Base-by-base conservation (phyloP, 2,888 invertebrate species). In the Lochmaea capreae region DNA sequence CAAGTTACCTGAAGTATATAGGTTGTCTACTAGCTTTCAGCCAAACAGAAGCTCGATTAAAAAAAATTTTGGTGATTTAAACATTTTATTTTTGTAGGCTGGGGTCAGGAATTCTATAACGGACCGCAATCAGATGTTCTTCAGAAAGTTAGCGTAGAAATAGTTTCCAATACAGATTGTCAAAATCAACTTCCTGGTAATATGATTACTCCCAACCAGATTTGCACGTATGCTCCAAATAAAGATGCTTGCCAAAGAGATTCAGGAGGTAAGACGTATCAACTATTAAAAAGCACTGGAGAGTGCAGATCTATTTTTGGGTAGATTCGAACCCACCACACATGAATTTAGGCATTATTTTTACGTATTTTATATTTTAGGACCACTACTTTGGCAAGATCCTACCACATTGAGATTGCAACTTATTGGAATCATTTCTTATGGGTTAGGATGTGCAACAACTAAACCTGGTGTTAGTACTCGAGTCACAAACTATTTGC, bases 61-160 rank as follows among this genome's bases (percentile, higher is more conserved):
- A n/a, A n/a, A n/a, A n/a, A n/a, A n/a, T n/a, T n/a, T n/a, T n/a
- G n/a, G n/a, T n/a, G n/a, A n/a, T n/a, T n/a, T n/a, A n/a, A n/a
- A n/a, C 11, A 39, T 39, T 59, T 11, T 68, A 5, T 63, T 54
- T 52, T 77, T 65, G 16, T 66, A 93, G 93, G 93, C 66, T 93
- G 92, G 92, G 92, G 93, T 14, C 88, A 89, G 0, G 66, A 81
- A 0, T 88, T 84, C 18, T 85, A 87, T 66, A 90, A 89, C 0
- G 92, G 90, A 0, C 86, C 88, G 0, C 83, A 79, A 14, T 89
- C 93, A 0, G 81, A 88, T 0, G 85, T 84, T 0, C 87, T 92
- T 0, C 87, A 86, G 78, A 89, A 91, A 82, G 90, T 89, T 0
- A 83, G 87, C n/a, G 81, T 93, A 3, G 83, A 87, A 3, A 89